Base-by-base conservation (phyloP, 1,140 invertebrate species). In the Ephestia elutella region DNA sequence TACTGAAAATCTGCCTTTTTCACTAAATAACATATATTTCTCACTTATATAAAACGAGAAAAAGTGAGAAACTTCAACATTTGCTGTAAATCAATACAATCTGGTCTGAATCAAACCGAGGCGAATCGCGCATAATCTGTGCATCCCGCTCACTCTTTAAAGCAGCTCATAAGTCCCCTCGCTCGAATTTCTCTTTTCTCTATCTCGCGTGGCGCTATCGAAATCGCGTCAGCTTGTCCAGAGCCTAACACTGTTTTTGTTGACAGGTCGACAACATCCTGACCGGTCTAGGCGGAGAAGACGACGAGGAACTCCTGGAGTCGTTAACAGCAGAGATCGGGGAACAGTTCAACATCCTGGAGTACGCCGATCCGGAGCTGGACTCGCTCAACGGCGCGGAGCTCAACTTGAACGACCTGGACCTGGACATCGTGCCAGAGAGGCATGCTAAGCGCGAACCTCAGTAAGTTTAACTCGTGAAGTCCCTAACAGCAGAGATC, bases 291-390 rank as follows among this genome's bases (percentile, higher is more conserved):
- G 95, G 93, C 4, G 93, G 95, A 25, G 95, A 96, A 65, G 96
- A 97, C 77, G 96, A 97, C 78, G 96, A 97, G 76, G 91, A 97
- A 61, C 89, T 97, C 13, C 91, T 95, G 89, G 92, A 90, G 66
- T 92, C 90, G 49, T 75, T 91, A 66, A 89, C 90, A 90, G 96
- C 94, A 30, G 94, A 96, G 90, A 95, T 97, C 90, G 96, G 96
- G 13, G 94, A 96, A 75, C 96, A 98, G 86, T 98, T 98, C 86
- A 98, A 98, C 82, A 98, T 99, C 72, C 82, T 98, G 38, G 96
- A 97, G 85, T 98, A 98, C 89, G 97, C 96, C 0, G 97, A 98
- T 91, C 95, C 97, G 0, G 96, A 98, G 86, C 88, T 97, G n/a
- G 95, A 96, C 61, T 93, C 93, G 54, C 91, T 95, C 65, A 91